Percentiles rank a stretch among this genome's conserved stretches.
phyloP scores from a whole-genome alignment of 1,140 invertebrate species.

The Achroia grisella region DNA sequence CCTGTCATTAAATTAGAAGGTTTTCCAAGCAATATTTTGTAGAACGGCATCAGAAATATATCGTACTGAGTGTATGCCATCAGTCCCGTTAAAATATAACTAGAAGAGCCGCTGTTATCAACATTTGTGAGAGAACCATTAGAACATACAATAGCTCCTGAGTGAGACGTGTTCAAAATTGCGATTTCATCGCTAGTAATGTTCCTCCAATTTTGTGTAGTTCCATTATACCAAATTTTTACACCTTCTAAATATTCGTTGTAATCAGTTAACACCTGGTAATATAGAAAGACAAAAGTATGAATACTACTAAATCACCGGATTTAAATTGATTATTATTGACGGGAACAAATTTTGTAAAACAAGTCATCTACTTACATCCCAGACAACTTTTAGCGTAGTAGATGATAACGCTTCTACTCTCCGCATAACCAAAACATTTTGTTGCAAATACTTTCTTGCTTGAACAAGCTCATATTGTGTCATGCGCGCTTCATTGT shows the following conservation, averaged over 20 bases:
- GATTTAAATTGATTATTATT: neutral
- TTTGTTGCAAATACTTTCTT: constrained; percentile 83
- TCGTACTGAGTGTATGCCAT: constrained; percentile 82
- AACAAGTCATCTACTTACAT: constrained; percentile 74
- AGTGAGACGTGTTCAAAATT: constrained; percentile 37
- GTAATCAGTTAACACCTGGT: constrained; percentile 66
- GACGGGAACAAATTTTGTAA: neutral
- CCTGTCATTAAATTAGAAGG: constrained; percentile 83
- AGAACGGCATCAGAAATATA: constrained; percentile 86
- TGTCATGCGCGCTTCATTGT: constrained; percentile 78
- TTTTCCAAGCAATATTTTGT: constrained; percentile 83
- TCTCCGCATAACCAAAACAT: constrained; percentile 86
- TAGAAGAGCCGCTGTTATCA: constrained; percentile 77
- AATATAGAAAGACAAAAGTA: constrained; percentile 23
- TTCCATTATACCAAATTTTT: constrained; percentile 87
- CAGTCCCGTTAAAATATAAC: constrained; percentile 76
- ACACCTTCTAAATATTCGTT: constrained; percentile 88
- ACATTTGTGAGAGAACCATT: constrained; percentile 76
- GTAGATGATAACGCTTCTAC: constrained; percentile 86
- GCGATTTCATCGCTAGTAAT: constrained; percentile 39
- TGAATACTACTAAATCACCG: neutral
- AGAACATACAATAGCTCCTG: constrained; percentile 37
- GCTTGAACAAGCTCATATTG: constrained; percentile 88
- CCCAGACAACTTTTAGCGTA: constrained; percentile 89
- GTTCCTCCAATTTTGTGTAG: constrained; percentile 58